Conservation (phyloP, 2,113 vertebrate genomes). For the Dendropsophus ebraccatus region DNA sequence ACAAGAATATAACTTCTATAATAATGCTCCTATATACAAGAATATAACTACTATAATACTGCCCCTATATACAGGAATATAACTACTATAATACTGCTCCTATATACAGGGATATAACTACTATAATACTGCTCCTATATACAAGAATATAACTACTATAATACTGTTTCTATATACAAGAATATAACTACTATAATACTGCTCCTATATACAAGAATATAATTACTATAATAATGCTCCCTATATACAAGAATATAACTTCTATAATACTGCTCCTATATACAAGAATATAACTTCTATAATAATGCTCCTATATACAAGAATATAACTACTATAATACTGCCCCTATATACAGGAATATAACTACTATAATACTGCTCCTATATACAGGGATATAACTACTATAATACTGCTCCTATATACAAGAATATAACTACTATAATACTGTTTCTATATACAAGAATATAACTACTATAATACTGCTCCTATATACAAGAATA, state of each 20-base stretch:
- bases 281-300: not conserved
- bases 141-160: not conserved
- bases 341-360: no score
- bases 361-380: no score
- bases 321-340: no score
- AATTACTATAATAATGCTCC: not conserved
- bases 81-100: not conserved
- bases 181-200: not conserved
- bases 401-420: no score
- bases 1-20: constrained; percentile 7
- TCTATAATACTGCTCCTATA: not conserved
- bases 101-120: not conserved
- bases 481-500: no score
- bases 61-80: not conserved
- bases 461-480: no score
- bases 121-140: not conserved
- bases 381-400: no score
- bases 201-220: not conserved
- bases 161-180: not conserved
- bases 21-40: not conserved
- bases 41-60: not conserved
- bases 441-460: no score
- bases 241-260: not conserved
- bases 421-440: no score
- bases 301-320: not conserved